Percentiles rank a stretch among this genome's conserved stretches.
Conservation (phyloP, 2,113 vertebrate species). For the Melanotaenia duboulayi region DNA sequence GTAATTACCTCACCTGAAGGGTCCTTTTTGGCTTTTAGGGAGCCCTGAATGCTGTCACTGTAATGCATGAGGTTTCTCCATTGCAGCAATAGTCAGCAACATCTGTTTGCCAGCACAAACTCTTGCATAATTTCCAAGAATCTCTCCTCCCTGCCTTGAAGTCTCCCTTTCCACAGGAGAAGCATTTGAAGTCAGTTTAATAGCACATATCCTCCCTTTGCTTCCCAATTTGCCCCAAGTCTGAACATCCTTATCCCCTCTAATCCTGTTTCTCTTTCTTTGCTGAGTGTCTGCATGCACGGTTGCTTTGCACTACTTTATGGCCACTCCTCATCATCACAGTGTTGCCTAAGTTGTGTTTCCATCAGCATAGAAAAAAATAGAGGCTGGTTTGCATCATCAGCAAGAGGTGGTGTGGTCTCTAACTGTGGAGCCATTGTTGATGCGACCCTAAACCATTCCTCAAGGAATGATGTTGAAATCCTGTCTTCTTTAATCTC, state of each 20-base stretch:
- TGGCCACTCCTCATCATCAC: conserved; percentile 50
- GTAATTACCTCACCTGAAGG: conserved; percentile 82
- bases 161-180: conserved; percentile 23
- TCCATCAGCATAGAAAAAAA: conserved; percentile 63
- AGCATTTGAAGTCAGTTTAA: conserved; percentile 49
- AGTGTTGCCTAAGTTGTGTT: conserved; percentile 62
- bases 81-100: conserved; percentile 59
- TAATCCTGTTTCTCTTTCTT: conserved; percentile 27
- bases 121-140: conserved; percentile 71
- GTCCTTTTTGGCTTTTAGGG: conserved; percentile 66
- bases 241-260: conserved; percentile 39
- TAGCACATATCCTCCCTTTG: conserved; percentile 33
- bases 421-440: conserved; percentile 72
- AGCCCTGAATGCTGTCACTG: conserved; percentile 75
- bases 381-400: conserved; percentile 64
- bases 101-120: conserved; percentile 76
- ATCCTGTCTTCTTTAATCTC: conserved; percentile 43
- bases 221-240: conserved; percentile 11
- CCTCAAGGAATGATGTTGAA: conserved; percentile 31
- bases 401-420: conserved; percentile 58
- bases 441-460: conserved; percentile 29
- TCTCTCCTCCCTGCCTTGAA: conserved; percentile 34
- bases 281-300: conserved; percentile 34
- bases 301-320: conserved; percentile 56
- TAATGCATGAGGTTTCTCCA: conserved; percentile 52